These are phyloP conservation scores for Caenorhabditis panamensis DNA, from an alignment of 2,888 invertebrate genomes.

Conservation along the genomic window DNA sequence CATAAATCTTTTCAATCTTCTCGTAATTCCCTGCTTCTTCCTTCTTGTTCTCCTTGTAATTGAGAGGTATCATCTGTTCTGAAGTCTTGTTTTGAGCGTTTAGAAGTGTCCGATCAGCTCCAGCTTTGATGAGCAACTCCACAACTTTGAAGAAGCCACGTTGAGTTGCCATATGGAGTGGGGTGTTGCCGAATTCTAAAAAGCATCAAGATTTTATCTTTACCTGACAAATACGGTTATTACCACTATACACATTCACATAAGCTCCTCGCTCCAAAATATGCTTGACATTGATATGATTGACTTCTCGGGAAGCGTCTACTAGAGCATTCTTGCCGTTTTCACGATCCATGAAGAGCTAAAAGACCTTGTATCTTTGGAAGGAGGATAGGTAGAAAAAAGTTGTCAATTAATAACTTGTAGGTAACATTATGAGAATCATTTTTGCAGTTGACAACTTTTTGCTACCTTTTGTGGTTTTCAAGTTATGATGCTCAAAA, in stretches of 20 bases:
- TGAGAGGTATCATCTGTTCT: constrained; percentile 12
- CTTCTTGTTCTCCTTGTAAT: neutral
- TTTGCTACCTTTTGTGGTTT: no score
- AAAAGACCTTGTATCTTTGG: neutral
- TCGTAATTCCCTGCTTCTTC: neutral
- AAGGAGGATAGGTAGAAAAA: no score
- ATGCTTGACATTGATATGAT: neutral
- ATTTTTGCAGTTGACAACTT: no score
- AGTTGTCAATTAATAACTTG: no score
- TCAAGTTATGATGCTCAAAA: no score
- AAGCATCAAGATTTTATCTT: neutral
- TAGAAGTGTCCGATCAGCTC: constrained; percentile 29
- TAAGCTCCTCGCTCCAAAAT: neutral
- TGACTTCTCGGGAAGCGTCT: neutral
- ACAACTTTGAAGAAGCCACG: constrained; percentile 19
- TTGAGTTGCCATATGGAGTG: constrained; percentile 35
- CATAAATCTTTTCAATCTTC: constrained; percentile 19
- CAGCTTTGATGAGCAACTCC: constrained; percentile 34
- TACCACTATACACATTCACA: neutral
- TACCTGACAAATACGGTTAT: no score
- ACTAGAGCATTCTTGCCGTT: neutral
- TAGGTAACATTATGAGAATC: no score
- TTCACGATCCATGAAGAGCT: neutral
- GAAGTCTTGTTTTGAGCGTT: constrained; percentile 35
- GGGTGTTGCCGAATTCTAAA: constrained; percentile 27